These are phyloP conservation scores for Drepanosiphum platanoidis DNA, from an alignment of 2,888 invertebrate genomes.

Conservation along the genomic window DNA sequence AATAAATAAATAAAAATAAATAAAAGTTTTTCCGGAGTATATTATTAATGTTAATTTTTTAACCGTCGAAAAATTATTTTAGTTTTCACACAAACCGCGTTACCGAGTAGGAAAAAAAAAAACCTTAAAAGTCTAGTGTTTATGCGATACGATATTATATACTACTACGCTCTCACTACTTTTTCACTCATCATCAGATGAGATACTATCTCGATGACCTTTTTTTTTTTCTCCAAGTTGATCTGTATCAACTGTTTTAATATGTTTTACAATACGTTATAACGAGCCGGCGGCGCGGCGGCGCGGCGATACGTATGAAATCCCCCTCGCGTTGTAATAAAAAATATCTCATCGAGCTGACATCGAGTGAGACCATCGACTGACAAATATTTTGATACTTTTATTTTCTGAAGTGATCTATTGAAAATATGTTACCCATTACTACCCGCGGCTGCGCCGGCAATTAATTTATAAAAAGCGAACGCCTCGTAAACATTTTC, in stretches of 20 bases:
- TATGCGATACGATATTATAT: not conserved
- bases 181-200: not conserved
- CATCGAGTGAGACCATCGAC: too few species aligned
- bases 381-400: too few species aligned
- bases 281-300: too few species aligned
- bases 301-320: too few species aligned
- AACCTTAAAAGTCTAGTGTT: not conserved
- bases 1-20: not conserved
- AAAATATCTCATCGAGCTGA: too few species aligned
- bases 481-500: too few species aligned
- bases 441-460: too few species aligned
- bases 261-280: too few species aligned
- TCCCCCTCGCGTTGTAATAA: too few species aligned
- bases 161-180: not conserved
- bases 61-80: not conserved
- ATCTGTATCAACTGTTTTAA: not conserved
- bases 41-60: slow-evolving; percentile 19
- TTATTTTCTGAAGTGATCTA: too few species aligned
- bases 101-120: not conserved
- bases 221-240: not conserved
- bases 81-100: not conserved
- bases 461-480: too few species aligned
- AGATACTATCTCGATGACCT: slow-evolving; percentile 11
- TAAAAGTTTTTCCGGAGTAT: not conserved
- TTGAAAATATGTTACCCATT: too few species aligned